Evolutionary conservation across 2,797 vertebrate genomes (phyloP).

Genomic region (Alca torda): DNA sequence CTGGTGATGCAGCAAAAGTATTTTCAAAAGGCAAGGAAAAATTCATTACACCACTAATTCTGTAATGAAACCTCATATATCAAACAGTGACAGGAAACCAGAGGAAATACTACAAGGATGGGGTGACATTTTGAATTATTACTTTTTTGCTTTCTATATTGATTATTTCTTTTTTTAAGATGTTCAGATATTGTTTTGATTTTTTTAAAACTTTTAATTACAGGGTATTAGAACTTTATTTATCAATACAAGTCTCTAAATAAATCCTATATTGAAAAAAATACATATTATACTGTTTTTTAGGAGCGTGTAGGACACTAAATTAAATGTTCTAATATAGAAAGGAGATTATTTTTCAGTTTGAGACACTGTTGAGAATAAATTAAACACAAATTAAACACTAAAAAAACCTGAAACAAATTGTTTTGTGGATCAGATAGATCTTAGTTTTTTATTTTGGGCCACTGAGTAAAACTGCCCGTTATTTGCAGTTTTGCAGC

Average conservation of each 20-base stretch:
- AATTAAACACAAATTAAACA: not conserved
- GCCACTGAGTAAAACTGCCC: not conserved
- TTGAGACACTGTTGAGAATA: not conserved
- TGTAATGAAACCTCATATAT: not conserved
- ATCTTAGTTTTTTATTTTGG: not conserved
- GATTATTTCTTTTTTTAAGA: not conserved
- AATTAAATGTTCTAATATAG: not conserved
- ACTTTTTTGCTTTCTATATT: not conserved
- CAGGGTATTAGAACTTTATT: not conserved
- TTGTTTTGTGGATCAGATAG: not conserved
- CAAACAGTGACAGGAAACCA: not conserved
- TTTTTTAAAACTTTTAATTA: not conserved
- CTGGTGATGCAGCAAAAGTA: not conserved
- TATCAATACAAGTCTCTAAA: not conserved
- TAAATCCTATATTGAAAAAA: not conserved
- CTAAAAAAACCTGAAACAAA: not conserved
- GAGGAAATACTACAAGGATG: not conserved
- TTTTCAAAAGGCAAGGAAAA: conserved; percentile 21
- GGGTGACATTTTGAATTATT: not conserved
- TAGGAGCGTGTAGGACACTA: not conserved
- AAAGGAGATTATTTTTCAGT: not conserved
- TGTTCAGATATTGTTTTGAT: not conserved
- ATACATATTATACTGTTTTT: not conserved
- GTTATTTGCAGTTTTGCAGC: not conserved
- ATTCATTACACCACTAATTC: not conserved